Base-by-base conservation (phyloP, 2,888 invertebrate genomes). In the Caradrina clavipalpis region DNA sequence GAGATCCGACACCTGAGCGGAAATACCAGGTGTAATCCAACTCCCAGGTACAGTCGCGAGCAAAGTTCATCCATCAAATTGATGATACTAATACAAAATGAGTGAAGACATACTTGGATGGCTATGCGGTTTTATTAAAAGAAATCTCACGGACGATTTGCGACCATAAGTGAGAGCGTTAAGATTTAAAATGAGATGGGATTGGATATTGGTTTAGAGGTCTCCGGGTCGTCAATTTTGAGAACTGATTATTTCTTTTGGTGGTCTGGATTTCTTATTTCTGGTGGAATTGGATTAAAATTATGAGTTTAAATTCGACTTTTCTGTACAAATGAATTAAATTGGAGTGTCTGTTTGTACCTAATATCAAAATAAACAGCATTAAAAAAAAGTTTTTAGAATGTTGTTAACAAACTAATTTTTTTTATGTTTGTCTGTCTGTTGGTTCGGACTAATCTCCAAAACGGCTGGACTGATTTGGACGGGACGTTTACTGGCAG, bases 1-100 rank as follows among this genome's bases (percentile, higher is more conserved):
- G 55, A 69, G 60, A 75, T 26, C 61, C 49, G 49, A 78, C 85
- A 86, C 82, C 86, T 86, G 86, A 73, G 58, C 84, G 86, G 86
- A 86, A 80, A 75, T 82, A 86, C 85, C 85, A 78, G 85, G 84
- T 71, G 35, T 72, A 60, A 73, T 69, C 63, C 76, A 55, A 64
- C 53, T 49, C 77, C 13, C 53, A 13, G 57, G 82, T 74, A 82
- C 83, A 76, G 54, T 73, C 78, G 73, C 72, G 65, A 61, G 13
- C 78, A 67, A 69, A 80, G 59, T 67, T 71, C 82, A 78, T 80
- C 69, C 65, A 66, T 80, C 78, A 80, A 78, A 70, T 59, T 73
- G 68, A 81, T 79, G 76, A 66, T 58, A 58, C 81, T 73, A 73
- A 79, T 81, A 82, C 65, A 78, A 75, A 80, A 75, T 80, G 74